Percentiles rank a stretch among this genome's conserved stretches.
These are phyloP conservation scores for Caenorhabditis sp. DNA, from an alignment of 2,888 invertebrate genomes.

Conservation along the genomic window DNA sequence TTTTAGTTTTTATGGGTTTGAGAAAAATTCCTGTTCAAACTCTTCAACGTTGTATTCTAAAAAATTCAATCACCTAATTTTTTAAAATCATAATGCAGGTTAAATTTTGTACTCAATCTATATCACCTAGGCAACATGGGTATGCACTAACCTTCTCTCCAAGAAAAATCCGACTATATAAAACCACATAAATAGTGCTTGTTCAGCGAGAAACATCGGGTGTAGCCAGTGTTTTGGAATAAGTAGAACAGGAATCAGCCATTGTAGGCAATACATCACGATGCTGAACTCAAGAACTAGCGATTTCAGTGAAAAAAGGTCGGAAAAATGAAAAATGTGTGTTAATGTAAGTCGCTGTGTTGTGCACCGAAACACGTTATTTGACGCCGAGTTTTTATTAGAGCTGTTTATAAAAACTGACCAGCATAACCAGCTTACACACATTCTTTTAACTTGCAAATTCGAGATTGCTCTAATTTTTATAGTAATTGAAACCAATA, in stretches of 20 bases:
- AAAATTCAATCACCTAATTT: too few species aligned
- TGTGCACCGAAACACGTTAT: too few species aligned
- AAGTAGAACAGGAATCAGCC: slow-evolving; percentile 92
- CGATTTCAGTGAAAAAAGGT: background rate
- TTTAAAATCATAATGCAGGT: too few species aligned
- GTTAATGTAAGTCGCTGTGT: too few species aligned
- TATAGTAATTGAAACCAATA: too few species aligned
- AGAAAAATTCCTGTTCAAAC: background rate
- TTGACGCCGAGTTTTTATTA: too few species aligned
- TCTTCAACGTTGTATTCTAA: background rate
- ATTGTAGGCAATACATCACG: slow-evolving; percentile 93
- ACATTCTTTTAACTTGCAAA: too few species aligned
- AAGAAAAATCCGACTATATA: slow-evolving; percentile 96
- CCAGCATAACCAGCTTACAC: too few species aligned
- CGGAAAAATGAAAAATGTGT: too few species aligned
- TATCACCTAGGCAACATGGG: slow-evolving; percentile 5
- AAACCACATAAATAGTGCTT: slow-evolving; percentile 92
- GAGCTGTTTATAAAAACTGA: too few species aligned
- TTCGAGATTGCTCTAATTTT: too few species aligned
- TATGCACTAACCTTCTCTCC: slow-evolving; percentile 78
- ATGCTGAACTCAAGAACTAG: background rate
- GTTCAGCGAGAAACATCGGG: slow-evolving; percentile 90
- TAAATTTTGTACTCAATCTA: background rate
- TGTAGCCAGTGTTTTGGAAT: slow-evolving; percentile 93
- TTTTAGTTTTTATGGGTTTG: too few species aligned